phyloP scores from a whole-genome alignment of 2,888 invertebrate species.

The Campoplex capitator region DNA sequence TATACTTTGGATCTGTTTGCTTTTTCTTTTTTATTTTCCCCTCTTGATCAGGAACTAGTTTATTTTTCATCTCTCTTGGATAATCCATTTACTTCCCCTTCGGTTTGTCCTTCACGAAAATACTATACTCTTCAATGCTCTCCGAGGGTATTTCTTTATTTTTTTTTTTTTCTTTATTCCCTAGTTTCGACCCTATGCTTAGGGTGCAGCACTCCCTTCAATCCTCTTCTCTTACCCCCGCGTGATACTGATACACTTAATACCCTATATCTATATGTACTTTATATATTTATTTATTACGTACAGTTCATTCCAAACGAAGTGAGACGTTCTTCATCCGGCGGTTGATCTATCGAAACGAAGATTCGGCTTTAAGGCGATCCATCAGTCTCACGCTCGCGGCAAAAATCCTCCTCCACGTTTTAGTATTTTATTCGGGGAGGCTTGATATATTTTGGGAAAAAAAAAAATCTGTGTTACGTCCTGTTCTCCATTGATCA shows the following conservation, averaged over 20 bases:
- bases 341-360: neutral
- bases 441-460: no score
- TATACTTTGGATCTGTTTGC: neutral
- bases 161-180: neutral
- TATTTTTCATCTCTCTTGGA: neutral
- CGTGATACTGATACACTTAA: constrained; percentile 19
- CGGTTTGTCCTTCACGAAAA: constrained; percentile 8
- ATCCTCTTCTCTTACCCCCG: neutral
- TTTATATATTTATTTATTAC: neutral
- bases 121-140: constrained; percentile 11
- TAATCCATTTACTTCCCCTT: constrained; percentile 18
- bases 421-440: no score
- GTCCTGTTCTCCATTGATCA: no score
- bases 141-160: neutral
- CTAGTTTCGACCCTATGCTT: constrained; percentile 3
- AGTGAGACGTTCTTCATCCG: neutral
- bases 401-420: no score
- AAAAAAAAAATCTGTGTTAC: no score
- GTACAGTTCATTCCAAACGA: neutral
- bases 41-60: neutral
- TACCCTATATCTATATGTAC: constrained; percentile 3
- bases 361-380: neutral
- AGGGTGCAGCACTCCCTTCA: constrained; percentile 12
- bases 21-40: neutral
- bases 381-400: no score